Evolutionary conservation across 2,888 invertebrate genomes (phyloP).

Genomic region (Volucella inflata): DNA sequence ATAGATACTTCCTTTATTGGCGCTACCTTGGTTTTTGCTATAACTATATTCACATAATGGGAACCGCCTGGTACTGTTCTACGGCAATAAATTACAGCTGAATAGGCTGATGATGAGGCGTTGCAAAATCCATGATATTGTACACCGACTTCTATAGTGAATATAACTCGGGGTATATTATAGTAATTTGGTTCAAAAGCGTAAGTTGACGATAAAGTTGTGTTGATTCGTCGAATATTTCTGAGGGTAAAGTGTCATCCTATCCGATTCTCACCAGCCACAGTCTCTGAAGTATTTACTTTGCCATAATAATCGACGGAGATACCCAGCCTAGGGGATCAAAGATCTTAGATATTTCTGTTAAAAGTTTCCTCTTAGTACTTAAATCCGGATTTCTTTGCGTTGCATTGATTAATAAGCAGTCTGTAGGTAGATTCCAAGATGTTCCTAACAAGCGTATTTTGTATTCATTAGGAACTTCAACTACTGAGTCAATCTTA

Average conservation of each 20-base stretch:
- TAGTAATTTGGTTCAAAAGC: constrained; percentile 14
- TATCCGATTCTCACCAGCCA: constrained; percentile 22
- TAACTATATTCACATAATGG: constrained; percentile 17
- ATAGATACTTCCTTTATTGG: constrained; percentile 24
- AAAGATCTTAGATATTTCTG: constrained; percentile 30
- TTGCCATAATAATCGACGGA: constrained; percentile 18
- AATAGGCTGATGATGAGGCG: constrained; percentile 22
- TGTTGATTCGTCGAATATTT: not conserved
- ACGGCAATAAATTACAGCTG: constrained; percentile 30
- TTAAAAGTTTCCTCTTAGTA: constrained; percentile 8
- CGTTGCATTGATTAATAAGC: constrained; percentile 13
- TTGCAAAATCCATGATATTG: constrained; percentile 32
- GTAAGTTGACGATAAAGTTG: constrained; percentile 21
- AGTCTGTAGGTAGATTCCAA: constrained; percentile 33
- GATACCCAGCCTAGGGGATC: constrained; percentile 31
- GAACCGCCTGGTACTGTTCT: constrained; percentile 5
- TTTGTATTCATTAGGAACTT: constrained; percentile 25
- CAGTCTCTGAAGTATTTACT: constrained; percentile 12
- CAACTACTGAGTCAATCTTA: not conserved
- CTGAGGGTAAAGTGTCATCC: constrained; percentile 12
- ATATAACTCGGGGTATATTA: constrained; percentile 15
- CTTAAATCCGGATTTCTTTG: constrained; percentile 11
- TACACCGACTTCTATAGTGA: not conserved
- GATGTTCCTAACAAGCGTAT: constrained; percentile 27
- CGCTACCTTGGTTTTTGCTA: constrained; percentile 21